Conservation (phyloP, 2,113 vertebrate genomes). For the Eidolon helvum region DNA sequence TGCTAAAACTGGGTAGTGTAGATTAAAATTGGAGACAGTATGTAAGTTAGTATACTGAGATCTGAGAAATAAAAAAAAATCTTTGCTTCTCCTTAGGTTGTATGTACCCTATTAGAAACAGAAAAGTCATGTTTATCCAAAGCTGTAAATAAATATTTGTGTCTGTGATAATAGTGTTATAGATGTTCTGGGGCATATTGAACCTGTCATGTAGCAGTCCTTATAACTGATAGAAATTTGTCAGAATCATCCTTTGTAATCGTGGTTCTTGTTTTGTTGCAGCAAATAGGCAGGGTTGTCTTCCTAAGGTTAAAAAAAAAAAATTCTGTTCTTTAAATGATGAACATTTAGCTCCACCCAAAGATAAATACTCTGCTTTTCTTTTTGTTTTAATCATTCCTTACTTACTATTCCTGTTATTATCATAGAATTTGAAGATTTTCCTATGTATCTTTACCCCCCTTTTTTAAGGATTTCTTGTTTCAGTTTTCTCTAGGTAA, state of each 20-base stretch:
- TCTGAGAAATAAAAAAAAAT: neutral
- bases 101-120: conserved; percentile 10
- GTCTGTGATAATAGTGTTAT: neutral
- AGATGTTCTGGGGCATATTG: neutral
- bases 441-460: conserved; percentile 26
- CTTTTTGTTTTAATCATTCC: conserved; percentile 44
- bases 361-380: conserved; percentile 16
- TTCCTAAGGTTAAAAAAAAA: conserved; percentile 8
- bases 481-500: conserved; percentile 68
- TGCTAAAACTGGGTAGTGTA: conserved; percentile 33
- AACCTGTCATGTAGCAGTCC: neutral
- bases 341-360: neutral
- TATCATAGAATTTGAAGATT: conserved; percentile 52
- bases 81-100: conserved; percentile 4
- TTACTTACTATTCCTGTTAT: conserved; percentile 24
- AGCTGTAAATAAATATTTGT: conserved; percentile 6
- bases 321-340: conserved; percentile 10
- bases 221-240: conserved; percentile 25
- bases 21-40: conserved; percentile 8
- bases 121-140: neutral
- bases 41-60: neutral
- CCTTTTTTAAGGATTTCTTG: conserved; percentile 58
- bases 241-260: neutral
- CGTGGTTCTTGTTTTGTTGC: conserved; percentile 45
- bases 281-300: conserved; percentile 13